A percentile compares a stretch with the other conserved stretches of the same genome.
Conservation (phyloP, 2,888 invertebrate genomes). For the Platycheirus rosarum region DNA sequence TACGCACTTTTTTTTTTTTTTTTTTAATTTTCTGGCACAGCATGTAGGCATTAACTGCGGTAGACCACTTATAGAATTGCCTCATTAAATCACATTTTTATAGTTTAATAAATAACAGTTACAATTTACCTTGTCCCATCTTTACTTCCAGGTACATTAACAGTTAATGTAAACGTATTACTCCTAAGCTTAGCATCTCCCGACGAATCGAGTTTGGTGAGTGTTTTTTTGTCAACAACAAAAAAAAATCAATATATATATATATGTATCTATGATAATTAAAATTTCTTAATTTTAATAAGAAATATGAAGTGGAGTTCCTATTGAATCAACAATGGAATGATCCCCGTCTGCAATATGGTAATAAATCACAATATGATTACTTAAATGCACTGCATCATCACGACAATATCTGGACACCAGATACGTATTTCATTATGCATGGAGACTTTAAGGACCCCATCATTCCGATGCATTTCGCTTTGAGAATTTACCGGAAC, state of each 20-base stretch:
- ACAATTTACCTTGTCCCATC: slow-evolving; percentile 76
- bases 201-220: slow-evolving; percentile 97
- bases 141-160: slow-evolving; percentile 90
- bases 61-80: slow-evolving; percentile 57
- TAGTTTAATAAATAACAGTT: slow-evolving; percentile 54
- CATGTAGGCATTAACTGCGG: slow-evolving; percentile 47
- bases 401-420: slow-evolving; percentile 95
- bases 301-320: slow-evolving; percentile 99
- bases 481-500: slow-evolving; percentile 94
- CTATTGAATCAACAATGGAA: slow-evolving; percentile 96
- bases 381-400: slow-evolving; percentile 96
- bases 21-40: slow-evolving; percentile 48
- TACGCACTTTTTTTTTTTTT: slow-evolving; percentile 27
- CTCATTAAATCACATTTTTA: slow-evolving; percentile 60
- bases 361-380: slow-evolving; percentile 93
- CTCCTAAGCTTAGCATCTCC: slow-evolving; percentile 97
- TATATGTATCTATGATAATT: neutral
- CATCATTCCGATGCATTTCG: slow-evolving; percentile 95
- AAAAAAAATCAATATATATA: neutral
- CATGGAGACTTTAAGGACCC: slow-evolving; percentile 98
- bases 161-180: slow-evolving; percentile 96
- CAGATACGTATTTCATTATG: slow-evolving; percentile 98
- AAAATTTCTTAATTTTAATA: neutral
- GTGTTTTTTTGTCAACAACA: slow-evolving; percentile 79
- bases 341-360: slow-evolving; percentile 94